These are phyloP conservation scores for Hydrotaea cyrtoneurina DNA, from an alignment of 2,888 invertebrate species.

Conservation along the genomic window DNA sequence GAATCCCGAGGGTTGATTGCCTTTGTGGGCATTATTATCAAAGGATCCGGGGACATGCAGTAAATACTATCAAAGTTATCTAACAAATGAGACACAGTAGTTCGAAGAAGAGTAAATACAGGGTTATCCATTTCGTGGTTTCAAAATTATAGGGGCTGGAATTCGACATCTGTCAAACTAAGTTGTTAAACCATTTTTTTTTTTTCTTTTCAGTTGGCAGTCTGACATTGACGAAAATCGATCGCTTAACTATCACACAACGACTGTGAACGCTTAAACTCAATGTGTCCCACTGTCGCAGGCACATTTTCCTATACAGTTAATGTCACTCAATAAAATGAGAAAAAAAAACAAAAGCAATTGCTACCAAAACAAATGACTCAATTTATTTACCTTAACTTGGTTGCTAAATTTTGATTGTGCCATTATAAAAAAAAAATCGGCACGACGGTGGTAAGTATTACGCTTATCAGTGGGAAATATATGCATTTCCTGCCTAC, in stretches of 20 bases:
- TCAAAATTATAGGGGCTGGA: too few species aligned
- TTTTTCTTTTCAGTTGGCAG: too few species aligned
- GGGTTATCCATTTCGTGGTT: too few species aligned
- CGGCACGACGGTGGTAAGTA: neutral
- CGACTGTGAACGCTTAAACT: too few species aligned
- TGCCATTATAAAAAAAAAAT: too few species aligned
- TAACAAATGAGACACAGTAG: neutral
- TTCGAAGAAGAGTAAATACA: too few species aligned
- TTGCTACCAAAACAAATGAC: neutral
- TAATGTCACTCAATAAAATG: neutral
- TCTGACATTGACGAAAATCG: too few species aligned
- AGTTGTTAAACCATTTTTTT: too few species aligned
- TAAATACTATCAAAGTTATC: neutral
- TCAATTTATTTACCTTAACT: constrained; percentile 18
- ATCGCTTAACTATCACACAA: too few species aligned
- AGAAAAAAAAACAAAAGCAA: neutral
- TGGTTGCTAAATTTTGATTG: neutral
- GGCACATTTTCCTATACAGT: neutral
- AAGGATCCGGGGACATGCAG: neutral
- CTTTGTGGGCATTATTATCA: neutral
- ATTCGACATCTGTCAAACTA: too few species aligned
- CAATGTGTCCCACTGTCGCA: neutral
- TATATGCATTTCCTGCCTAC: neutral
- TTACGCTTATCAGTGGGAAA: constrained; percentile 6
- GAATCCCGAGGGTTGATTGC: neutral